These are phyloP conservation scores for Drosophila aldrichi DNA, from an alignment of 2,888 invertebrate genomes.

Conservation along the genomic window DNA sequence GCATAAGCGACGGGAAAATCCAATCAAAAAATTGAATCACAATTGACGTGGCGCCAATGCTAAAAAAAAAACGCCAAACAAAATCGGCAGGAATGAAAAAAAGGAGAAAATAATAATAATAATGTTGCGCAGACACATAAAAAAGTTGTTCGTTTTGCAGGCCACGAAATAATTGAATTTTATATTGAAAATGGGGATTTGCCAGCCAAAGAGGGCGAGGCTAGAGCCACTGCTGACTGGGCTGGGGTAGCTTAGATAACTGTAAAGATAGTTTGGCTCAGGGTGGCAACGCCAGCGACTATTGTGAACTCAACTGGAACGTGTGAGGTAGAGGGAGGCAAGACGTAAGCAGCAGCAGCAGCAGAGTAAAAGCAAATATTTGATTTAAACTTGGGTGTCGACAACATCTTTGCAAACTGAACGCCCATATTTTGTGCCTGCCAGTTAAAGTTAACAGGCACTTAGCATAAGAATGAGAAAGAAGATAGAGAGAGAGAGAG, in stretches of 20 bases:
- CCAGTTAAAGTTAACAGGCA: not conserved
- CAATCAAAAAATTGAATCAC: constrained; percentile 43
- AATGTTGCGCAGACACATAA: constrained; percentile 16
- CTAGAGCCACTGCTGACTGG: not conserved
- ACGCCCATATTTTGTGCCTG: not conserved
- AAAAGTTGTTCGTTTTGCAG: constrained; percentile 16
- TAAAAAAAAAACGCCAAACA: constrained; percentile 9
- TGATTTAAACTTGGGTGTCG: constrained; percentile 25
- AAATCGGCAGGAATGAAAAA: not conserved
- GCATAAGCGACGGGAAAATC: constrained; percentile 58
- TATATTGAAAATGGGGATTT: constrained; percentile 40
- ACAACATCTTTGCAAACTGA: constrained; percentile 8
- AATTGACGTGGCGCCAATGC: constrained; percentile 6
- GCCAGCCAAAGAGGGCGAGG: not conserved
- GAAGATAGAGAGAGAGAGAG: not conserved
- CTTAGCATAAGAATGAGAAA: not conserved
- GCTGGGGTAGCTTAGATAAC: constrained; percentile 4
- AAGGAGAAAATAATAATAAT: no score
- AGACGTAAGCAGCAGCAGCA: no score
- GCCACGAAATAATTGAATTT: constrained; percentile 68
- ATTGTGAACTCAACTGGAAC: constrained; percentile 48
- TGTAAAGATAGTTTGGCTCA: constrained; percentile 23
- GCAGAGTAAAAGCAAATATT: constrained; percentile 37
- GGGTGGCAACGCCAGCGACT: constrained; percentile 1
- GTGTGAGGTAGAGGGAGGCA: not conserved